Base-by-base conservation (phyloP, 1,140 invertebrate genomes). In the Drosophila pandora region DNA sequence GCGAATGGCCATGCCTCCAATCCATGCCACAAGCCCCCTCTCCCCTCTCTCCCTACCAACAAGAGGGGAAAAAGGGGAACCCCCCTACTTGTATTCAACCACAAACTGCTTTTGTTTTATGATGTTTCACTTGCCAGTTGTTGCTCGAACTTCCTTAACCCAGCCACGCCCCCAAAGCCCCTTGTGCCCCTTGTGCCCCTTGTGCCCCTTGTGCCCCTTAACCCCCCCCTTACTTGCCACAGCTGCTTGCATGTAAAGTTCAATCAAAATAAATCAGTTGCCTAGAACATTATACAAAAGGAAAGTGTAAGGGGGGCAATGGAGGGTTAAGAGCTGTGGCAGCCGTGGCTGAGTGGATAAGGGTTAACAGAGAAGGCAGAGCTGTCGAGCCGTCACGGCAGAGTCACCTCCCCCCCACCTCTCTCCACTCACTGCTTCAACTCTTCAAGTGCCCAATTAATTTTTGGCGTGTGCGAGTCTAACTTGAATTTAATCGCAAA, bases 231-330 rank as follows among this genome's bases (percentile, higher is more conserved):
- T 56, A 71, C 30, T 43, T 73, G 74, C 64, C 45, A 21, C 69
- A 53, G 71, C 56, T 57, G 82, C 54, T 85, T 85, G 81, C 81
- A 85, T 85, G 81, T 57, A 87, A 85, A 87, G 81, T 85, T 85
- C 81, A 85, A 85, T 87, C 81, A 85, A 87, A 85, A 84, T 87
- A 87, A 85, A 87, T 79, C 83, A 81, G 81, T 81, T 87, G 82
- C 81, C 69, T 76, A 84, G 83, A 74, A 74, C 70, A 74, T 74
- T 43, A 37, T 74, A 74, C 71, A 54, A 63, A 55, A 28, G 25
- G 50, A 28, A 10, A 21, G 54, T 10, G 13, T 2, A 10, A n/a
- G 7, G 17, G 41, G 41, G 41, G 41, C 13, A 2, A 6, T 21
- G 6, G 5, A 1, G 50, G 22, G 54, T 10, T 45, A 13, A 21